phyloP scores from a whole-genome alignment of 2,797 vertebrate genomes.

The Darevskia mixta region DNA sequence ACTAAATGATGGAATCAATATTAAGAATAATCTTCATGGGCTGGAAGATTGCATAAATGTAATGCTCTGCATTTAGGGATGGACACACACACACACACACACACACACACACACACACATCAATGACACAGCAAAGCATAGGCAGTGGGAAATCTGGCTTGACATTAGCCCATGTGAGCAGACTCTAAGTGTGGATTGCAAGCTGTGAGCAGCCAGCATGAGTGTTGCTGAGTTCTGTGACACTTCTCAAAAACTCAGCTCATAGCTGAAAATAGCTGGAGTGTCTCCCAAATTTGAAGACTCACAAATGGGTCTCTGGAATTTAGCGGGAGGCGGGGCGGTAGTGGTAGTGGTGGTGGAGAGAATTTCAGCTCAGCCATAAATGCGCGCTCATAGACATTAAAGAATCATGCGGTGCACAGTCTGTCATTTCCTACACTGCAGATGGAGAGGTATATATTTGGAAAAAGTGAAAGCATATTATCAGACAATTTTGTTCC shows the following conservation, averaged over 20 bases:
- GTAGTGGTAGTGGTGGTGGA: too few relatives aligned
- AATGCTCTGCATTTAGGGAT: too few relatives aligned
- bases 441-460: constrained; percentile 14
- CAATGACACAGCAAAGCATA: too few relatives aligned
- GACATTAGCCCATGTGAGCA: too few relatives aligned
- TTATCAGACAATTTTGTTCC: constrained; percentile 4
- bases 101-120: too few relatives aligned
- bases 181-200: neutral
- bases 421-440: neutral
- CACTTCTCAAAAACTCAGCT: neutral
- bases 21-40: too few relatives aligned
- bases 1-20: too few relatives aligned
- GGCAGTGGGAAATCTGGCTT: too few relatives aligned
- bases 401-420: neutral
- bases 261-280: neutral
- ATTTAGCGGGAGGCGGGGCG: rapidly evolving
- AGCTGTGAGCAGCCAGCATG: neutral
- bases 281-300: neutral
- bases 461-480: constrained; percentile 5
- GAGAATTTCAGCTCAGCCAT: neutral
- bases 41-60: too few relatives aligned
- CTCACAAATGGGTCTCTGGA: neutral
- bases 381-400: neutral
- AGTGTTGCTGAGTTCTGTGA: neutral
- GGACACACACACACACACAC: too few relatives aligned